These are phyloP conservation scores for Epizoanthus scotinus DNA, from an alignment of 92 coral and sea anemone species.

Conservation along the genomic window DNA sequence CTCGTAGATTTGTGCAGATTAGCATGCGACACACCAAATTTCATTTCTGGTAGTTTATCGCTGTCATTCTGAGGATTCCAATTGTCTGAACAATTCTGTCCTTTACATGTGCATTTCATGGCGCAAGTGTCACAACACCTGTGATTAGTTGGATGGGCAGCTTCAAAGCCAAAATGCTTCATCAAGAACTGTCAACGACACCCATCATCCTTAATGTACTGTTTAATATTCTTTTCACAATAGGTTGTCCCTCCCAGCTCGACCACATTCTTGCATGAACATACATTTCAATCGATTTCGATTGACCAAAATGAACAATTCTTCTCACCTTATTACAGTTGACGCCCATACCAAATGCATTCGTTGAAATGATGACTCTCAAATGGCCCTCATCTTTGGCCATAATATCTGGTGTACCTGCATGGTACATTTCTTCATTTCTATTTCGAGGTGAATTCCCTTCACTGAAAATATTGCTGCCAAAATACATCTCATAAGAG, in stretches of 20 bases:
- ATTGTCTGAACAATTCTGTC: constrained; percentile 8
- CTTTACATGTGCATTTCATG: constrained; percentile 18
- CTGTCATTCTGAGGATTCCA: constrained; percentile 21
- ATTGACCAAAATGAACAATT: constrained; percentile 52
- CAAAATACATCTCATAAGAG: constrained; percentile 65
- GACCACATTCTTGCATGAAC: constrained; percentile 54
- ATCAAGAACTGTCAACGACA: constrained; percentile 25
- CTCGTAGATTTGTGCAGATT: background rate
- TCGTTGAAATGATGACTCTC: constrained; percentile 33
- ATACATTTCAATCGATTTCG: constrained; percentile 41
- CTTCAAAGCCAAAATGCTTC: constrained; percentile 24
- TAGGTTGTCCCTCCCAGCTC: constrained; percentile 46
- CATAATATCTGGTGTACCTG: constrained; percentile 60
- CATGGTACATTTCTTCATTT: constrained; percentile 81
- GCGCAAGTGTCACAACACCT: constrained; percentile 34
- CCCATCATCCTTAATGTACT: constrained; percentile 23
- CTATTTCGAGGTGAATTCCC: constrained; percentile 46
- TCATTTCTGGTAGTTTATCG: constrained; percentile 4
- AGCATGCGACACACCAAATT: constrained; percentile 1
- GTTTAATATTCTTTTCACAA: constrained; percentile 30
- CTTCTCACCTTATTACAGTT: constrained; percentile 42
- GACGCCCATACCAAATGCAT: constrained; percentile 48
- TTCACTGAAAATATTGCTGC: constrained; percentile 34
- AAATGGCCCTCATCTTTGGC: constrained; percentile 27
- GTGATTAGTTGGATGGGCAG: constrained; percentile 3